phyloP scores from a whole-genome alignment of 2,797 vertebrate genomes.

The Xenentodon cancila region DNA sequence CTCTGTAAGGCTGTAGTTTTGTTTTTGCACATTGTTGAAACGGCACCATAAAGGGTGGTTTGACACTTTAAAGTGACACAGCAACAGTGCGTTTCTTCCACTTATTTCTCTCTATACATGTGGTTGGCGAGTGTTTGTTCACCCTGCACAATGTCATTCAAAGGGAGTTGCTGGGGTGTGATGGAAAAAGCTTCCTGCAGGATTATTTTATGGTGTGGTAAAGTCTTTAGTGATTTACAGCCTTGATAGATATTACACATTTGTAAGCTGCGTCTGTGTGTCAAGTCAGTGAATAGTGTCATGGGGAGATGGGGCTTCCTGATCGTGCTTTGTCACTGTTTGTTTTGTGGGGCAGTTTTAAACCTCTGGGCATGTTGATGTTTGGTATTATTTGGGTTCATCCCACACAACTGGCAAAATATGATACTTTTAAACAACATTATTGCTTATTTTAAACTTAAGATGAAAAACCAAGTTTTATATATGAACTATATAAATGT shows the following conservation, averaged over 20 bases:
- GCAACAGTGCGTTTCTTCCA: too few species aligned
- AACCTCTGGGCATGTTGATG: slow-evolving; percentile 17
- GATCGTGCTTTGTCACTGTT: slow-evolving; percentile 45
- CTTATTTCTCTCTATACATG: too few species aligned
- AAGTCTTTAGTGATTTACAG: slow-evolving; percentile 67
- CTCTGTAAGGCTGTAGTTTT: slow-evolving; percentile 3
- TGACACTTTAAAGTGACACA: slow-evolving; percentile 4
- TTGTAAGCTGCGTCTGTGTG: slow-evolving; percentile 28
- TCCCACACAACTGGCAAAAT: slow-evolving; percentile 15
- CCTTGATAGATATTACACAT: slow-evolving; percentile 37
- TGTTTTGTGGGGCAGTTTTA: slow-evolving; percentile 18
- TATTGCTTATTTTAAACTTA: slow-evolving; percentile 22
- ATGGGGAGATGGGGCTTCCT: slow-evolving; percentile 22
- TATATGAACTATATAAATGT: too few species aligned
- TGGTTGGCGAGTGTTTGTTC: slow-evolving; percentile 6
- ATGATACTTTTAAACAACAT: slow-evolving; percentile 10
- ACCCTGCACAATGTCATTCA: slow-evolving; percentile 60
- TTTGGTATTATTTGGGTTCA: slow-evolving; percentile 13
- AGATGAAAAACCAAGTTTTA: slow-evolving; percentile 14
- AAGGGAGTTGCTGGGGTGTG: slow-evolving; percentile 36
- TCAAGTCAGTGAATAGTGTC: slow-evolving; percentile 14
- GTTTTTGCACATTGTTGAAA: slow-evolving; percentile 15
- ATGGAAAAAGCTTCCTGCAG: slow-evolving; percentile 66
- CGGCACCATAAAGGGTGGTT: background rate
- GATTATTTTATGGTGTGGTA: slow-evolving; percentile 70